Conservation (phyloP, 2,888 invertebrate species). For the Chloroclysta siterata region DNA sequence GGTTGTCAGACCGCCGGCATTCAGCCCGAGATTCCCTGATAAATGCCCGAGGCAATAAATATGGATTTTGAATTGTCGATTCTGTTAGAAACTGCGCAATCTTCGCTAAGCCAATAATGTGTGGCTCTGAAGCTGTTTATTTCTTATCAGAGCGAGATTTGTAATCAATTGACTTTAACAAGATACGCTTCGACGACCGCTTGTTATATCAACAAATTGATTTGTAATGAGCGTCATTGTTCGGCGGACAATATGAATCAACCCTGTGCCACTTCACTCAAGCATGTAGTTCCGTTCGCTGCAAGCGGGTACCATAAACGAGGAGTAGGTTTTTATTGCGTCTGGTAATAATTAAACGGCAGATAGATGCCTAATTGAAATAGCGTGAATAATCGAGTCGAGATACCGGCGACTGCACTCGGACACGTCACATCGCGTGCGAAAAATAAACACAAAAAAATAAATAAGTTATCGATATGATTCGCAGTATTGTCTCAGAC, state of each 20-base stretch:
- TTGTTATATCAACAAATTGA: slow-evolving; percentile 33
- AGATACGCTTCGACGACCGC: slow-evolving; percentile 27
- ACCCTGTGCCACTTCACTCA: slow-evolving; percentile 29
- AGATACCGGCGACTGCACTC: slow-evolving; percentile 54
- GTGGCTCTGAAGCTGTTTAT: slow-evolving; percentile 21
- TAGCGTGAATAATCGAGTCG: slow-evolving; percentile 68
- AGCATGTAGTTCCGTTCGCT: slow-evolving; percentile 31
- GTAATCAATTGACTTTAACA: slow-evolving; percentile 25
- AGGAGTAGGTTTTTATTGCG: slow-evolving; percentile 29
- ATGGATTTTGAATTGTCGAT: slow-evolving; percentile 33
- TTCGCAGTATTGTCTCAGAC: slow-evolving; percentile 51
- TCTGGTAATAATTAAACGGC: slow-evolving; percentile 58
- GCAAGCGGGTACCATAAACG: slow-evolving; percentile 40
- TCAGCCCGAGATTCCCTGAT: slow-evolving; percentile 35
- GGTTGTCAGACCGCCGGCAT: slow-evolving; percentile 48
- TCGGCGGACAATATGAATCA: slow-evolving; percentile 31
- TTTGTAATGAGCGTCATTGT: slow-evolving; percentile 30
- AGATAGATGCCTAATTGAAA: slow-evolving; percentile 63
- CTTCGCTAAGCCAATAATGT: slow-evolving; percentile 25
- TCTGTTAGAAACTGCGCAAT: slow-evolving; percentile 31
- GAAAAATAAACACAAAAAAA: slow-evolving; percentile 55
- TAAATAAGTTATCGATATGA: slow-evolving; percentile 46
- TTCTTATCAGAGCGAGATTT: slow-evolving; percentile 25
- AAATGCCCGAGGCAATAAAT: slow-evolving; percentile 37
- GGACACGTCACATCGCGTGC: slow-evolving; percentile 73